Base-by-base conservation (phyloP, 2,113 vertebrate species). In the Columbina picui region DNA sequence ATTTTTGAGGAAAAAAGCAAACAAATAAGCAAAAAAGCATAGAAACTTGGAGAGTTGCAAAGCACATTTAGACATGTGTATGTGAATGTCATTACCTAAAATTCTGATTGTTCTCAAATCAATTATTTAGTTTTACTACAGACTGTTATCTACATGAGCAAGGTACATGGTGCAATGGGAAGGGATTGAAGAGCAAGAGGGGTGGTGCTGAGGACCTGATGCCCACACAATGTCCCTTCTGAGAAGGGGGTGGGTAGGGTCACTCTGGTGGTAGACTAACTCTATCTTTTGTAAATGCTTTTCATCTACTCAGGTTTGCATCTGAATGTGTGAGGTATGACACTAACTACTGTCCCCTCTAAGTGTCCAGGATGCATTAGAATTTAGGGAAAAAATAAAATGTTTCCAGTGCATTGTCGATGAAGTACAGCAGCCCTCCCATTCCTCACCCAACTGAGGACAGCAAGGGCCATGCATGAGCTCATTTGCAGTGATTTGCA, bases 401-500 rank as follows among this genome's bases (percentile, higher is more conserved):
- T 17, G 15, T 59, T 74, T 80, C 64, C 3, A 26, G 7, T 18
- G 41, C 14, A 32, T 9, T 43, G 41, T 2, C 36, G 34, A 19
- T 56, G 23, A 89, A 38, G 32, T 41, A 38, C 8, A 21, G 41
- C 23, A 57, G 29, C 27, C 20, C 14, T 69, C 41, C 25, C 5
- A n/a, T 27, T 52, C 41, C 27, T 38, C 32, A 45, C 16, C 49
- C 36, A 34, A 11, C 9, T 50, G 47, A 75, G 14, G n/a, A n/a
- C 29, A 63, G 18, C 20, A 52, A 26, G 2, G 41, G 9, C 30
- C 1, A 1, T 56, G 30, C 15, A 27, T 0, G 3, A 38, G 19
- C 21, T 59, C 7, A 11, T 32, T 12, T 27, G 32, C 27, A 63
- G 13, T 9, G 2, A 11, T 32, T 14, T 25, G 36, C 27, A 63